Evolutionary conservation across 2,888 invertebrate species (phyloP), one percentile per base, ranked within the genome.

Genomic region (Ametastegia equiseti): DNA sequence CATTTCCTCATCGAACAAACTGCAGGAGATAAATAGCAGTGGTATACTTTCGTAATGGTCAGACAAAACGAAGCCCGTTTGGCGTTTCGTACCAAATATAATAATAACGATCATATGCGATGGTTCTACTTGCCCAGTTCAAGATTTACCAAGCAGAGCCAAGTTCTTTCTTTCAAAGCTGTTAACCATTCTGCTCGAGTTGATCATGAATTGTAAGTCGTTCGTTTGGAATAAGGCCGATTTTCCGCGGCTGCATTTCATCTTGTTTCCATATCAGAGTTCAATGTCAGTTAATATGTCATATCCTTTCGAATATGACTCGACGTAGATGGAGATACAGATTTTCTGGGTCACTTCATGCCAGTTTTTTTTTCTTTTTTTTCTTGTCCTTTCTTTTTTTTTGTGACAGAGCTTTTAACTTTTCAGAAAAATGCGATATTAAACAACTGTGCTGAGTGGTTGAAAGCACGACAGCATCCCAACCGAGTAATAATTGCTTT

Each of bases 51-150:
- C 63, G 63, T 19, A 36, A 30, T 2, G 36, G 63, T 30, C 13
- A 65, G 36, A 65, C 63, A 65, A 65, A 65, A 65, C 30, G 63
- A 65, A 30, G 63, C 30, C 36, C n/a, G 63, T 36, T 33, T 65
- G 33, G 63, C 33, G n/a, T n/a, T n/a, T n/a, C n/a, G n/a, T n/a
- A n/a, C n/a, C n/a, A n/a, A n/a, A n/a, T n/a, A n/a, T n/a, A n/a
- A n/a, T n/a, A n/a, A n/a, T n/a, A n/a, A n/a, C n/a, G n/a, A n/a
- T n/a, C n/a, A n/a, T n/a, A n/a, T n/a, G 33, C 36, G 63, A 36
- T 65, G 36, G 30, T 65, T 65, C 63, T n/a, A 36, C 63, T 65
- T 65, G 27, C 63, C 33, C 63, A 15, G 63, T n/a, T n/a, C 5
- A 65, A 36, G 36, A 36, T 67, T 39, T n/a, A 39, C 67, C 23